phyloP scores from a whole-genome alignment of 2,113 vertebrate genomes.

The Centrocercus urophasianus region DNA sequence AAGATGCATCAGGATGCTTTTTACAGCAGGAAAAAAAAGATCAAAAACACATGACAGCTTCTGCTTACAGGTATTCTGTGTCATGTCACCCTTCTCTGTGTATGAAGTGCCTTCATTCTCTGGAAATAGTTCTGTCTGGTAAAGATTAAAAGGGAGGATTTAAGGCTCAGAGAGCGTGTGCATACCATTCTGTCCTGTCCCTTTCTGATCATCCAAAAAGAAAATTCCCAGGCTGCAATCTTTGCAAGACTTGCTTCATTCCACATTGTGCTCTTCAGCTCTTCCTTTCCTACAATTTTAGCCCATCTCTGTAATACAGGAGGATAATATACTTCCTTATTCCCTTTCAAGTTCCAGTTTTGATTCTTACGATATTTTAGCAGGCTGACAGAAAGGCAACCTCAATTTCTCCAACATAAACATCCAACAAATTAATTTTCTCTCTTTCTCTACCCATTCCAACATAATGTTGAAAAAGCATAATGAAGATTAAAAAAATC shows the following conservation, averaged over 20 bases:
- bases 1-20: constrained; percentile 22
- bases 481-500: not conserved
- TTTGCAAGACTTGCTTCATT: not conserved
- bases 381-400: constrained; percentile 15
- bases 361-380: constrained; percentile 21
- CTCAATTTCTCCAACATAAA: constrained; percentile 26
- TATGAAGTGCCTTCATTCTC: constrained; percentile 26
- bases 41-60: constrained; percentile 54
- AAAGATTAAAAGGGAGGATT: constrained; percentile 63
- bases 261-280: not conserved
- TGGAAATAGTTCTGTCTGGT: constrained; percentile 20
- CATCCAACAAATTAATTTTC: constrained; percentile 3
- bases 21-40: constrained; percentile 38
- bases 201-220: constrained; percentile 9
- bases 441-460: not conserved
- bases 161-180: constrained; percentile 32
- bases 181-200: constrained; percentile 16
- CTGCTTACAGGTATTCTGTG: constrained; percentile 49
- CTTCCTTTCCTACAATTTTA: not conserved
- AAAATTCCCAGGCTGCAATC: not conserved
- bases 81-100: constrained; percentile 28
- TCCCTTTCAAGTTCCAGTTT: not conserved
- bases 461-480: not conserved
- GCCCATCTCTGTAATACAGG: not conserved
- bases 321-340: not conserved